Conservation (phyloP, 2,797 vertebrate species). For the Euphonia xanthogaster region DNA sequence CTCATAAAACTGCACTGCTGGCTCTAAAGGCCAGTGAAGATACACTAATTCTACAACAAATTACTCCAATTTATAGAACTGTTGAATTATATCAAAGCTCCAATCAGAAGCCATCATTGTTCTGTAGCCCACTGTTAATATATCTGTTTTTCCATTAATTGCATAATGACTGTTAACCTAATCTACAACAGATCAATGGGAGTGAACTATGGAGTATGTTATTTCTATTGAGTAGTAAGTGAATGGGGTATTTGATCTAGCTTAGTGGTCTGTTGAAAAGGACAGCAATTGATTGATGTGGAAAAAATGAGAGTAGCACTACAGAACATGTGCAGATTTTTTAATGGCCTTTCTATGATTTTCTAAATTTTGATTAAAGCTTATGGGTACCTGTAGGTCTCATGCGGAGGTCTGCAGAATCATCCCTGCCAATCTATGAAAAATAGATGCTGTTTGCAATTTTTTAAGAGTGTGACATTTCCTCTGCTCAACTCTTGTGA, state of each 20-base stretch:
- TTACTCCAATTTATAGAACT: not conserved
- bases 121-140: not conserved
- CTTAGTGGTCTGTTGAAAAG: constrained; percentile 5
- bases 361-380: not conserved
- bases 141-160: constrained; percentile 45
- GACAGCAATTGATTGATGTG: not conserved
- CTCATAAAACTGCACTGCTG: not conserved
- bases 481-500: not conserved
- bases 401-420: not conserved
- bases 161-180: constrained; percentile 34
- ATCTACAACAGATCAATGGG: constrained; percentile 31
- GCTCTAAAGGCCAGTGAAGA: not conserved
- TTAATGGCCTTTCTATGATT: not conserved
- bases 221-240: constrained; percentile 15
- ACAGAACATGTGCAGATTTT: not conserved
- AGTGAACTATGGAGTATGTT: not conserved
- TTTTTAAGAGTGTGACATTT: not conserved
- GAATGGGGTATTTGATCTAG: not conserved
- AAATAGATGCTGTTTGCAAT: not conserved
- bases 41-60: not conserved
- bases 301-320: constrained; percentile 6
- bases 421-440: not conserved
- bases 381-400: not conserved
- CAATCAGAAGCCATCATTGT: not conserved
- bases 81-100: not conserved